These are phyloP conservation scores for Xylota sylvarum DNA, from an alignment of 2,888 invertebrate species.

Conservation along the genomic window DNA sequence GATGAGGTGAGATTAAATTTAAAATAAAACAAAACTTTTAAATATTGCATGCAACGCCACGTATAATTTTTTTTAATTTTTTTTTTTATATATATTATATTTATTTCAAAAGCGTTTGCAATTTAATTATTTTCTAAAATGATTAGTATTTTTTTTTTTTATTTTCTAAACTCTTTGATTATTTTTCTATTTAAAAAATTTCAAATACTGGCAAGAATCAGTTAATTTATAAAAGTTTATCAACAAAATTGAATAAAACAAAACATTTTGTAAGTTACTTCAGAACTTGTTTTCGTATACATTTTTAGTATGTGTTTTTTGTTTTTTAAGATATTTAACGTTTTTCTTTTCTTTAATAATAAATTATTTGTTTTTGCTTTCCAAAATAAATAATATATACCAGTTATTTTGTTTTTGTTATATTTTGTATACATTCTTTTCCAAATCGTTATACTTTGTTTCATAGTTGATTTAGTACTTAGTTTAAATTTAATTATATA, in stretches of 20 bases:
- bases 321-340: slow-evolving; percentile 41
- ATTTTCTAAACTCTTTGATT: slow-evolving; percentile 63
- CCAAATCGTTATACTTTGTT: slow-evolving; percentile 76
- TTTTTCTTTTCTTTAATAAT: slow-evolving; percentile 50
- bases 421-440: slow-evolving; percentile 68
- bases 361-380: slow-evolving; percentile 54
- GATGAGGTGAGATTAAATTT: slow-evolving; percentile 43
- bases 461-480: slow-evolving; percentile 73
- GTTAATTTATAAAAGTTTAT: slow-evolving; percentile 45
- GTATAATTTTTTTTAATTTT: background rate
- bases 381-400: slow-evolving; percentile 54
- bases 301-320: slow-evolving; percentile 59
- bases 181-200: slow-evolving; percentile 56
- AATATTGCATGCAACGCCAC: slow-evolving; percentile 31
- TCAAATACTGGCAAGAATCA: slow-evolving; percentile 73
- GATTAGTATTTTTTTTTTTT: slow-evolving; percentile 50
- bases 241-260: slow-evolving; percentile 59
- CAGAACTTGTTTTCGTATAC: slow-evolving; percentile 75
- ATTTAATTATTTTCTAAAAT: slow-evolving; percentile 50
- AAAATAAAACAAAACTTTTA: slow-evolving; percentile 19
- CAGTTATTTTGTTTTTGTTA: slow-evolving; percentile 39
- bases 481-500: slow-evolving; percentile 73
- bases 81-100: background rate
- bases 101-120: slow-evolving; percentile 53
- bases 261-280: slow-evolving; percentile 72